phyloP scores from a whole-genome alignment of 2,888 invertebrate species.

The Metallyticus violacea region DNA sequence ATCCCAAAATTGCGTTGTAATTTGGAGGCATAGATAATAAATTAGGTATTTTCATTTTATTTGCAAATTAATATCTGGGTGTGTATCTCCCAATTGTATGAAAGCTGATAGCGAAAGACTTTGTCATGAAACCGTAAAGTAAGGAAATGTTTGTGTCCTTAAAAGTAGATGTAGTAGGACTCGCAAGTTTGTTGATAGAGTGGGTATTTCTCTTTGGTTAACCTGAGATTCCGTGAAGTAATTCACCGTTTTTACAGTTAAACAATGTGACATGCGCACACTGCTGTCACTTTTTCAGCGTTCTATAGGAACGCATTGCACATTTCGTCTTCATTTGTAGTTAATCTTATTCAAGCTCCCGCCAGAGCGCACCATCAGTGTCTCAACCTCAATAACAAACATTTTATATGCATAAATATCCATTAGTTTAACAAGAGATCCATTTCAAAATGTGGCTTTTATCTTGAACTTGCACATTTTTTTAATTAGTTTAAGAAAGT shows the following conservation, averaged over 20 bases:
- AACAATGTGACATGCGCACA: not conserved
- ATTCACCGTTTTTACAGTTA: not conserved
- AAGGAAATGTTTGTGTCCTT: not conserved
- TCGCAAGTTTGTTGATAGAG: not conserved
- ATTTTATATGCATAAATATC: too few species aligned
- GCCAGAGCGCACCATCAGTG: too few species aligned
- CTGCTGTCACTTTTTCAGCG: not conserved
- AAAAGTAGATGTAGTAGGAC: not conserved
- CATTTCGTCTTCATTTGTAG: too few species aligned
- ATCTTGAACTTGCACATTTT: too few species aligned
- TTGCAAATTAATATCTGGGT: not conserved
- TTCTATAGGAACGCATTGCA: not conserved
- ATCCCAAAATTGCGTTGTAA: too few species aligned
- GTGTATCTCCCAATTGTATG: not conserved
- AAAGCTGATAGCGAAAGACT: not conserved
- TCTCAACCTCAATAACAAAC: too few species aligned
- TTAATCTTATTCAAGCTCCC: too few species aligned
- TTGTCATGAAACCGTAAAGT: not conserved
- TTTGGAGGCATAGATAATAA: not conserved
- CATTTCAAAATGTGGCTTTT: not conserved
- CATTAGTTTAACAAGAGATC: not conserved
- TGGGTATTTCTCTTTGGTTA: not conserved
- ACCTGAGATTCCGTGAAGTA: slow-evolving; percentile 6
- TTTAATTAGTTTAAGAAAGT: too few species aligned
- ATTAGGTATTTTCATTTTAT: not conserved